Conservation (phyloP, 2,113 vertebrate species). For the Scatophagus argus region DNA sequence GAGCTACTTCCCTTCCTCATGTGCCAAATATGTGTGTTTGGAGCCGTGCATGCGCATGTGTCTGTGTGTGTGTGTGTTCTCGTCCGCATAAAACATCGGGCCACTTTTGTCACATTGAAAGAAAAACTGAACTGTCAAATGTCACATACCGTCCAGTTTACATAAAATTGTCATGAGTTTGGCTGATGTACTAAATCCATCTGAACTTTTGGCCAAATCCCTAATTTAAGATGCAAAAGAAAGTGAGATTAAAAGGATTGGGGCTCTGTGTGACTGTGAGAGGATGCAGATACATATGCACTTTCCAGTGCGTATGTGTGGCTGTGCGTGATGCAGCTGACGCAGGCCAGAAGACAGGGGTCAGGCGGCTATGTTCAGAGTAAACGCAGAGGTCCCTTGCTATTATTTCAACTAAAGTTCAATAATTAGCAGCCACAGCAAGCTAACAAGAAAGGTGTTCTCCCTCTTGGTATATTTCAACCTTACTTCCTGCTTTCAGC, state of each 20-base stretch:
- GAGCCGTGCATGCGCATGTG: not conserved
- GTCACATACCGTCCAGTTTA: conserved; percentile 10
- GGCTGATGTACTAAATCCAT: conserved; percentile 11
- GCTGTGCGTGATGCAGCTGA: conserved; percentile 11
- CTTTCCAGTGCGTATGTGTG: conserved; percentile 4
- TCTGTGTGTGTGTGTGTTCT: conserved; percentile 1
- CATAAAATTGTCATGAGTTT: conserved; percentile 19
- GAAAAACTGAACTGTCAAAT: conserved; percentile 1
- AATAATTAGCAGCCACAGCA: not conserved
- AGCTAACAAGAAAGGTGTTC: not conserved
- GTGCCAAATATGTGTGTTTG: conserved; percentile 57
- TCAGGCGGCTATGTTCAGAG: not conserved
- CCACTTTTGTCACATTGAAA: conserved; percentile 4
- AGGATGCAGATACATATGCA: not conserved
- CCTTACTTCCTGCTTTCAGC: no score
- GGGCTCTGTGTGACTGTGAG: not conserved
- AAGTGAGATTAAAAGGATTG: conserved; percentile 22
- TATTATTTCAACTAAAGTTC: no score
- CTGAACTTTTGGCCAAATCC: conserved; percentile 14
- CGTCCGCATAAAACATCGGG: conserved; percentile 6
- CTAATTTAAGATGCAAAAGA: conserved; percentile 22
- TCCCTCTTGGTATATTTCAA: no score
- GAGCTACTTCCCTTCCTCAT: conserved; percentile 67
- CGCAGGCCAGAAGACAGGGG: conserved; percentile 5
- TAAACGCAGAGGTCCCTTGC: not conserved